Base-by-base conservation (phyloP, 2,113 vertebrate genomes). In the Caranx melampygus region DNA sequence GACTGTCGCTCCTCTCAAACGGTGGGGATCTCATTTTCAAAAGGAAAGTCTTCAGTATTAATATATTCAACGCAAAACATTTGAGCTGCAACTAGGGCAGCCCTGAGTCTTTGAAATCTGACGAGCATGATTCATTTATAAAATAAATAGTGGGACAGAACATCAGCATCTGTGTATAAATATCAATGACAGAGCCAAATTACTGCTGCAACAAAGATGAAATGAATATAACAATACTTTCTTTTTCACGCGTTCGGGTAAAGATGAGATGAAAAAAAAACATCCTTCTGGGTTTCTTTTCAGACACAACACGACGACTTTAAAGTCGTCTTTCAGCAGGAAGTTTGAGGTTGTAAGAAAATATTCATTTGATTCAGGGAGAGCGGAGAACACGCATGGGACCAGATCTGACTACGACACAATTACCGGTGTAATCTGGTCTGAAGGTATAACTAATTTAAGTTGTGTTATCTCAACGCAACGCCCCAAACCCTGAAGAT, bases 61-160 rank as follows among this genome's bases (percentile, higher is more conserved):
- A 79, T 45, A 65, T 59, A 78, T 79, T 72, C 77, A 67, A 67
- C 72, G 45, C 13, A 66, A 83, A 75, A 69, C 35, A 71, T 51
- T 10, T 26, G 55, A 78, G 58, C 49, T 6, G 58, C 77, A 88
- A 87, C 64, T 78, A 64, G 82, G 81, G 55, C 83, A 78, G 61
- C 42, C 62, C 37, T 3, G 12, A 85, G 44, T 61, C 82, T 89
- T 84, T 83, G 72, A 89, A 81, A 87, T 84, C 6, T 87, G 78
- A 83, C 16, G 15, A 47, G 71, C 72, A 71, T 66, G 75, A 82
- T 73, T 90, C 75, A 84, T 87, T 83, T 79, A 84, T 78, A 10
- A 75, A 70, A 79, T 75, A 80, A 87, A 87, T 37, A 81, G 49
- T 63, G 72, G 54, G 62, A 80, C 83, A 21, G 54, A 82, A 64